phyloP scores from a whole-genome alignment of 2,888 invertebrate species.

The Pseudanteris insignis region DNA sequence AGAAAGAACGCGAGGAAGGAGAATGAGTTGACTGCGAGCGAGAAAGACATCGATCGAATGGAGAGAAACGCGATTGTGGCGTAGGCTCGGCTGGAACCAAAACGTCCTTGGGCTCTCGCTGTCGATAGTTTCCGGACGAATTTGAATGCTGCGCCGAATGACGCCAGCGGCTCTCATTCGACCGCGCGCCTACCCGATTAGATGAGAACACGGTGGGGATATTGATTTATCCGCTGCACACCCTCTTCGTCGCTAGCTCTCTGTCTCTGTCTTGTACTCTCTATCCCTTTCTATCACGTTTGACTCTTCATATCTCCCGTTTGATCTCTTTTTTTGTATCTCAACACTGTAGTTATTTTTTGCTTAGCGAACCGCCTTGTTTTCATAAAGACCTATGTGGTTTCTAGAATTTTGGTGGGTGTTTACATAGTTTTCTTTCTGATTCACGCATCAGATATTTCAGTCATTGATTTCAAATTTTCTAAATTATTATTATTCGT shows the following conservation, averaged over 20 bases:
- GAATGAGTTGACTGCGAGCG: slow-evolving; percentile 7
- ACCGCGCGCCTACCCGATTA: slow-evolving; percentile 42
- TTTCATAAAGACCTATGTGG: too few relatives aligned
- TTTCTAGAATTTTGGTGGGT: too few relatives aligned
- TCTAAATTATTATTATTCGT: too few relatives aligned
- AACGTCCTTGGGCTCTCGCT: slow-evolving; percentile 53
- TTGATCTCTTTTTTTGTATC: neutral
- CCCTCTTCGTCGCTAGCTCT: slow-evolving; percentile 42
- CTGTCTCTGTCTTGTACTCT: slow-evolving; percentile 34
- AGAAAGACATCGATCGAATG: slow-evolving; percentile 4
- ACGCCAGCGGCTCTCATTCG: slow-evolving; percentile 49
- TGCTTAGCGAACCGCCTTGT: neutral
- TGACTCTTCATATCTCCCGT: neutral
- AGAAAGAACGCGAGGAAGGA: slow-evolving; percentile 20
- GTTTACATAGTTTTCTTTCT: too few relatives aligned
- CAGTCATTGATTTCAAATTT: too few relatives aligned
- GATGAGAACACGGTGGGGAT: slow-evolving; percentile 50
- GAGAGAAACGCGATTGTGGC: slow-evolving; percentile 18
- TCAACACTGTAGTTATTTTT: slow-evolving; percentile 1
- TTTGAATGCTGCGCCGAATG: slow-evolving; percentile 54
- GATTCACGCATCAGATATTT: too few relatives aligned
- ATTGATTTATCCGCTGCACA: slow-evolving; percentile 57
- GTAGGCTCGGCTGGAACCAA: slow-evolving; percentile 21
- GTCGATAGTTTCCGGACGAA: slow-evolving; percentile 59
- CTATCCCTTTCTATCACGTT: neutral